Evolutionary conservation across 1,140 invertebrate genomes (phyloP).

Genomic region (Ephestia elutella): DNA sequence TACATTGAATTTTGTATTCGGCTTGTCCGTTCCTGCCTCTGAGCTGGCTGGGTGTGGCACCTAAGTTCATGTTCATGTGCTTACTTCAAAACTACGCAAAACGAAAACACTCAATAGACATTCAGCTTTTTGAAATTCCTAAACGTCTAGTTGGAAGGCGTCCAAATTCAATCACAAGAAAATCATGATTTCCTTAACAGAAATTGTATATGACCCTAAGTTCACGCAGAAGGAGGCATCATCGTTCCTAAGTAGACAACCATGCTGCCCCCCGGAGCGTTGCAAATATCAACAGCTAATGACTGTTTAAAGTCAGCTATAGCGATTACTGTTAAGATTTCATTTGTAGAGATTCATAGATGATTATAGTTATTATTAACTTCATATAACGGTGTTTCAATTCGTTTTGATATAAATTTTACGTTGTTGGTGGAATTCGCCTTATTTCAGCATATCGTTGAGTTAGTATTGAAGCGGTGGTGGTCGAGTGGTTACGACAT

Average conservation of each 20-base stretch:
- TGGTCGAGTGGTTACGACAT: no score
- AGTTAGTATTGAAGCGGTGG: no score
- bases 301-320: not conserved
- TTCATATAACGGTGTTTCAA: not conserved
- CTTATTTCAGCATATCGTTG: no score
- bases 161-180: not conserved
- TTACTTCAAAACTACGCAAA: no score
- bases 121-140: not conserved
- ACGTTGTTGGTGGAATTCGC: not conserved
- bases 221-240: not conserved
- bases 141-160: not conserved
- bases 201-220: not conserved
- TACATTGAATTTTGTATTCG: no score
- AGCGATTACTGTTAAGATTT: not conserved
- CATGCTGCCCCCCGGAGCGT: not conserved
- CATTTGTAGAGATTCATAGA: not conserved
- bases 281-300: not conserved
- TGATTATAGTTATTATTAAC: not conserved
- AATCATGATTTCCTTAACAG: not conserved
- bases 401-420: not conserved
- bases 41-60: no score
- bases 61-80: no score
- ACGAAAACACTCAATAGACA: no score
- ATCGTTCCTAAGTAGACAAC: not conserved
- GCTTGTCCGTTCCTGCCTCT: no score